Conservation (phyloP, 1,140 invertebrate genomes). For the Aporrectodea caliginosa region DNA sequence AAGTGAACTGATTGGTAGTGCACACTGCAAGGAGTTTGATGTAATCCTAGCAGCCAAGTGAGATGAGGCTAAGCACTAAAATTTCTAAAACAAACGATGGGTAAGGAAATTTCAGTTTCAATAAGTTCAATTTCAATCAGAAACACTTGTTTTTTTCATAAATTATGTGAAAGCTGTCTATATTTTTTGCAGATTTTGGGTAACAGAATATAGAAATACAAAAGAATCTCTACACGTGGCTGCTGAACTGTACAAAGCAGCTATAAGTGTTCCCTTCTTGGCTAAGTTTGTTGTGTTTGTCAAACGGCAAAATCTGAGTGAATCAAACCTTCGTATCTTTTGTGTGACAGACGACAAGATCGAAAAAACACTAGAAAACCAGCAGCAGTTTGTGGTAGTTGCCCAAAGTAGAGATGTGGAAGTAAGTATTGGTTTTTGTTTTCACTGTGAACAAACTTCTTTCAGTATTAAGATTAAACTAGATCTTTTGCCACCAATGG, state of each 20-base stretch:
- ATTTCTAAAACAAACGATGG: no score
- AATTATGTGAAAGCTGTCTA: neutral
- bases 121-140: no score
- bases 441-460: no score
- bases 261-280: conserved; percentile 95
- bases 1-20: no score
- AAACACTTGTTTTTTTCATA: no score
- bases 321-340: conserved; percentile 86
- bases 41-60: no score
- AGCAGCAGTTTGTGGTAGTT: conserved; percentile 91
- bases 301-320: conserved; percentile 81
- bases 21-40: no score
- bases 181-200: neutral
- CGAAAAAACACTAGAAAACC: conserved; percentile 89
- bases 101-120: no score
- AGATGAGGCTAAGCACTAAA: no score
- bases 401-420: conserved; percentile 95
- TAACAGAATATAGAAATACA: conserved; percentile 90
- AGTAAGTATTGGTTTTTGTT: conserved; percentile 60
- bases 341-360: conserved; percentile 94
- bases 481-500: no score
- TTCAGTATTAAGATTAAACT: no score
- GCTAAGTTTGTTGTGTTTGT: conserved; percentile 93
- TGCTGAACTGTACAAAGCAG: conserved; percentile 94
- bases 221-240: conserved; percentile 97